These are phyloP conservation scores for Scaptomyza parva DNA, from an alignment of 2,888 invertebrate species.

Conservation along the genomic window DNA sequence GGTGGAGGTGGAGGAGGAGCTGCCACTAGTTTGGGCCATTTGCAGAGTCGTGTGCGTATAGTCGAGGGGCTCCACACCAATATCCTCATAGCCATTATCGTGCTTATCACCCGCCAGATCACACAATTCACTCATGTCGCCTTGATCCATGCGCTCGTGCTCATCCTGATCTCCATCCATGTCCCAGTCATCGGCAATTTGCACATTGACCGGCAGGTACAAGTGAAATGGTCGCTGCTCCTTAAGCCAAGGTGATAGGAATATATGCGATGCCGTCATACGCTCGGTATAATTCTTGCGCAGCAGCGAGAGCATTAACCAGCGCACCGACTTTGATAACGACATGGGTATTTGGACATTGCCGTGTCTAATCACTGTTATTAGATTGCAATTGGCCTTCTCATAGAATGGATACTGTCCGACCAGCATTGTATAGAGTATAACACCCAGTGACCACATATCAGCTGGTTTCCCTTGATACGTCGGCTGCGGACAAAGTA, in stretches of 20 bases:
- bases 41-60: conserved; percentile 71
- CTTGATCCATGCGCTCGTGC: conserved; percentile 43
- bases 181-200: conserved; percentile 76
- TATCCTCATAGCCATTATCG: conserved; percentile 59
- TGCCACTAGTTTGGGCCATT: conserved; percentile 46
- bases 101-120: conserved; percentile 46
- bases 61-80: conserved; percentile 71
- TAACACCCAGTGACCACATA: conserved; percentile 84
- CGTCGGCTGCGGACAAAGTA: conserved; percentile 82
- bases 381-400: conserved; percentile 83
- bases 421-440: conserved; percentile 84
- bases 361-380: conserved; percentile 82
- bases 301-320: conserved; percentile 76
- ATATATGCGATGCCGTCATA: conserved; percentile 78
- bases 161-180: conserved; percentile 53
- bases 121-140: conserved; percentile 37
- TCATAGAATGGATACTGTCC: conserved; percentile 85
- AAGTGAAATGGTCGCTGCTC: conserved; percentile 80
- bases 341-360: conserved; percentile 81
- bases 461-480: conserved; percentile 84
- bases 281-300: conserved; percentile 82
- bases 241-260: conserved; percentile 80
- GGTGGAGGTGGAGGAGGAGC: background rate
- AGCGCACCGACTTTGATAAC: conserved; percentile 79
- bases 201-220: conserved; percentile 79